Base-by-base conservation (phyloP, 2,888 invertebrate species). In the Bhutanitis thaidina region DNA sequence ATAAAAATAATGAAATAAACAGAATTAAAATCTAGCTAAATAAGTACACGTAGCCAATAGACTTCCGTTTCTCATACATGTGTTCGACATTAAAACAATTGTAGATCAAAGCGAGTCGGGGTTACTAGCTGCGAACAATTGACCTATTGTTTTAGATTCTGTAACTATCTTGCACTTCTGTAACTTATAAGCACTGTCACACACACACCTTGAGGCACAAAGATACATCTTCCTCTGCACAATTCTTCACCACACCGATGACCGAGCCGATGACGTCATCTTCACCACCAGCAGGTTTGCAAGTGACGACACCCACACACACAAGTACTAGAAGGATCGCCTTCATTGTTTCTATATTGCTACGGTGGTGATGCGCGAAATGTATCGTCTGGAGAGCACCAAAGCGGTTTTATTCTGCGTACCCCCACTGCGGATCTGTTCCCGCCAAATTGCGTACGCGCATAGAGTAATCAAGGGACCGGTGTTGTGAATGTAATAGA, bases 151-250 rank as follows among this genome's bases (percentile, higher is more conserved):
- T 34, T 38, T 0, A 7, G 8, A 10, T 10, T 30, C 12, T 35
- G 13, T 50, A 29, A 38, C 44, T 8, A 32, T 27, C 32, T 38
- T 43, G 20, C 41, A 51, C 39, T 47, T 32, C 2, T 20, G 2
- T 20, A 20, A 20, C 20, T 20, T 20, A 5, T 20, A 3, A 32
- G n/a, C 48, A 49, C 48, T 41, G 48, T 41, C 51, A 51, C 51
- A 50, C 51, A 50, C 50, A 91, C 91, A 94, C 94, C 92, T 95
- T 95, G 60, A 94, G 80, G 71, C 94, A 95, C 80, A 94, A 86
- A 56, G 92, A 88, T 73, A 94, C 85, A 62, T 93, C 92, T 67
- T 91, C 91, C 56, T 93, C 92, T 44, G 93, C 92, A 78, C 95
- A 95, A 65, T 92, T 92, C 77, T 93, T 92, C 65, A 94, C 90